Evolutionary conservation across 2,113 vertebrate genomes (phyloP).

Genomic region (Pelobates fuscus): DNA sequence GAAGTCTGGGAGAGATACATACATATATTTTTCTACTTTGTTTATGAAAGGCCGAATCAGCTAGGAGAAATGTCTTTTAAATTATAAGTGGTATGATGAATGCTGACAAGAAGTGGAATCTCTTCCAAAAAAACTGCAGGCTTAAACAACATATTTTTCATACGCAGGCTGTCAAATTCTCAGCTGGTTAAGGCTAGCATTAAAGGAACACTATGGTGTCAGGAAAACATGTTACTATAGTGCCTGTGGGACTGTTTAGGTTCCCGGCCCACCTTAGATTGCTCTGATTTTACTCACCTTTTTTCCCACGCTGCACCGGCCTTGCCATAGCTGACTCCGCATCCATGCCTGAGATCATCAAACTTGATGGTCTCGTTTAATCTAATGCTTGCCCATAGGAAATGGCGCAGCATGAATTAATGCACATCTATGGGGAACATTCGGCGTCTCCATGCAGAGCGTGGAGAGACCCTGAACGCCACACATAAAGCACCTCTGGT

Average conservation of each 20-base stretch:
- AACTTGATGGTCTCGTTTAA: too few species aligned
- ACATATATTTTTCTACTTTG: constrained; percentile 40
- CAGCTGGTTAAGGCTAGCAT: constrained; percentile 52
- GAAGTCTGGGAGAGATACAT: constrained; percentile 47
- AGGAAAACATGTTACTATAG: too few species aligned
- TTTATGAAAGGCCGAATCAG: constrained; percentile 54
- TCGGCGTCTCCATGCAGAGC: too few species aligned
- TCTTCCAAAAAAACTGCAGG: constrained; percentile 52
- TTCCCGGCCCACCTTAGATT: too few species aligned
- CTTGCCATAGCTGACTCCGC: too few species aligned
- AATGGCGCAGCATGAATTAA: too few species aligned
- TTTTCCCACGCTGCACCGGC: too few species aligned
- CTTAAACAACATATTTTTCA: constrained; percentile 53
- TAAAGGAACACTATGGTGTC: constrained; percentile 58
- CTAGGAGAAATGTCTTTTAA: constrained; percentile 56
- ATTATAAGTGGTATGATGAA: constrained; percentile 59
- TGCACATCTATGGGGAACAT: too few species aligned
- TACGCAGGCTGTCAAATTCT: constrained; percentile 54
- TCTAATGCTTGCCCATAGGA: too few species aligned
- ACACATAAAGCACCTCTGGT: constrained; percentile 1
- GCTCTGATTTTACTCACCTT: too few species aligned
- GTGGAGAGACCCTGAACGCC: constrained; percentile 53
- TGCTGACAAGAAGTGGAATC: constrained; percentile 56
- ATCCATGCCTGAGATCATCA: too few species aligned
- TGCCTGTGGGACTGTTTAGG: too few species aligned